Evolutionary conservation across 2,888 invertebrate genomes (phyloP).

Genomic region (Lasioglossum marginatum): DNA sequence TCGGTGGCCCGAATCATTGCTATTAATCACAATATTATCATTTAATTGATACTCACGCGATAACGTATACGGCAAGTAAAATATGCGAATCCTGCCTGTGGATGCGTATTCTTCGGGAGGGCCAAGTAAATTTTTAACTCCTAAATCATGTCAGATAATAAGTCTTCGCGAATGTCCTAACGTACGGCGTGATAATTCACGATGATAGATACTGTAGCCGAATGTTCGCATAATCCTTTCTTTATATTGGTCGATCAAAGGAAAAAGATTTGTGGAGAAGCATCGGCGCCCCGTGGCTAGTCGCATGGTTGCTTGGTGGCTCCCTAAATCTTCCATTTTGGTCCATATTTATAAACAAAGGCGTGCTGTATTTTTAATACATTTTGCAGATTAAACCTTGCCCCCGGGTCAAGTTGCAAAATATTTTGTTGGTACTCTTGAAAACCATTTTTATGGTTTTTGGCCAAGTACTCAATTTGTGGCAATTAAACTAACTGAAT

Average conservation of each 20-base stretch:
- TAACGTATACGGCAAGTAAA: slow-evolving; percentile 30
- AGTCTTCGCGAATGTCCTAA: slow-evolving; percentile 73
- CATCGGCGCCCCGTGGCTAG: slow-evolving; percentile 73
- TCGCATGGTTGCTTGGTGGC: slow-evolving; percentile 66
- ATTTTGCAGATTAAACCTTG: background rate
- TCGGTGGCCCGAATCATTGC: slow-evolving; percentile 29
- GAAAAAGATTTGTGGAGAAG: slow-evolving; percentile 76
- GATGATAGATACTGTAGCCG: slow-evolving; percentile 74
- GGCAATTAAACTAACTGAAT: no score
- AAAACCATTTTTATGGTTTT: no score
- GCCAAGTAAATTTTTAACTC: slow-evolving; percentile 41
- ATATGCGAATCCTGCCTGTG: slow-evolving; percentile 40
- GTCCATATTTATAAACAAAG: slow-evolving; percentile 33
- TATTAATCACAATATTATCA: slow-evolving; percentile 55
- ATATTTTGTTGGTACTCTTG: no score
- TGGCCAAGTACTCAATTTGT: no score
- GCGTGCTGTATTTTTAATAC: background rate
- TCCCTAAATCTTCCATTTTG: slow-evolving; percentile 59
- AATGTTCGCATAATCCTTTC: slow-evolving; percentile 79
- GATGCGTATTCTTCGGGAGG: slow-evolving; percentile 31
- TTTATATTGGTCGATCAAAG: slow-evolving; percentile 72
- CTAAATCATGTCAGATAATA: slow-evolving; percentile 80
- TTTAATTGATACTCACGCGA: slow-evolving; percentile 58
- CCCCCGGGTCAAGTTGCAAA: no score
- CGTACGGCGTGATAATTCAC: slow-evolving; percentile 78